Evolutionary conservation across 2,888 invertebrate species (phyloP).

Genomic region (Adineta ricciae): DNA sequence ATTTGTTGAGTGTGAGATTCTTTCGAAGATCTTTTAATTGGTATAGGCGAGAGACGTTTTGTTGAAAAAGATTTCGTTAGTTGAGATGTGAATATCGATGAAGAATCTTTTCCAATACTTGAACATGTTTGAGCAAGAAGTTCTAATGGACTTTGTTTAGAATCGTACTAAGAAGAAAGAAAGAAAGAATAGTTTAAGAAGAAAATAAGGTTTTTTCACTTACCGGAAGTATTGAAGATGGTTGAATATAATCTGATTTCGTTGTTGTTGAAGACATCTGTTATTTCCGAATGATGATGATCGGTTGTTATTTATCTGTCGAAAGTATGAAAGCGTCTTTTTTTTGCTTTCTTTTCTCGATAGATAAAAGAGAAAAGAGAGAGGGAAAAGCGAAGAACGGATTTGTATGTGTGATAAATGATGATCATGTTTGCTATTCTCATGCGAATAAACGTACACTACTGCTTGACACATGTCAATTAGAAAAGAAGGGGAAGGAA

Average conservation of each 20-base stretch:
- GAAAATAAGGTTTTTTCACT: not conserved
- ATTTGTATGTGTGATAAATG: constrained; percentile 9
- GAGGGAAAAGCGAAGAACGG: not conserved
- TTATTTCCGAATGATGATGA: not conserved
- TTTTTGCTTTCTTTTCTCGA: not conserved
- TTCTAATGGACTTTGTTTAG: constrained; percentile 88
- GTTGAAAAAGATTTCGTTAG: not conserved
- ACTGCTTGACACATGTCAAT: not conserved
- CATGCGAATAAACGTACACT: not conserved
- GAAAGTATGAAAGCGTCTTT: not conserved
- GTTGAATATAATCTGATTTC: not conserved
- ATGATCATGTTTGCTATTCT: not conserved
- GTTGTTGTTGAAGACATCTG: not conserved
- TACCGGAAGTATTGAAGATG: not conserved
- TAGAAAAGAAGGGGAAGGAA: not conserved
- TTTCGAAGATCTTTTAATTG: not conserved
- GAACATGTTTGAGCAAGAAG: constrained; percentile 89
- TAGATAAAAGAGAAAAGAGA: not conserved
- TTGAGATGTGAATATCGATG: not conserved
- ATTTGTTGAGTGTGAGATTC: too few species aligned
- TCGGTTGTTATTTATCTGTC: not conserved
- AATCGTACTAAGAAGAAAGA: constrained; percentile 94
- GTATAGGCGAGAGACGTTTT: not conserved
- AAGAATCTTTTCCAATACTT: constrained; percentile 70
- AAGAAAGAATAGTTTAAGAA: too few species aligned